Conservation (phyloP, 2,113 vertebrate species). For the Micronycteris hirsuta region DNA sequence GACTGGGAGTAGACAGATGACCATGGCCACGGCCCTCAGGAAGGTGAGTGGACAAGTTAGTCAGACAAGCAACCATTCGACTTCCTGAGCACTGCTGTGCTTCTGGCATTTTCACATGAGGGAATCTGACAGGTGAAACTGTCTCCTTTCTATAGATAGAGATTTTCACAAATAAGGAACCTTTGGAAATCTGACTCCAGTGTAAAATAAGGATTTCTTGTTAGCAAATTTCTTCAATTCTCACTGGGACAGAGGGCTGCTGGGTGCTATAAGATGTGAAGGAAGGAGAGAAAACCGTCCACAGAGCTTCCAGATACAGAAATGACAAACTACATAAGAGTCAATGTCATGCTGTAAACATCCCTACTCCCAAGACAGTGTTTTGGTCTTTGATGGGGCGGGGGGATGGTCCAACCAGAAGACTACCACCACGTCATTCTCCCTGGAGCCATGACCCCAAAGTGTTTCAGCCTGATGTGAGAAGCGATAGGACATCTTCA, state of each 20-base stretch:
- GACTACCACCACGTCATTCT: not conserved
- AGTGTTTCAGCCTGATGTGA: not conserved
- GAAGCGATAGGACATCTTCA: not conserved
- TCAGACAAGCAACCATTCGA: not conserved
- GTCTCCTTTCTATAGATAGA: not conserved
- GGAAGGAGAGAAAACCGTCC: not conserved
- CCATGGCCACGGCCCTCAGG: accelerated
- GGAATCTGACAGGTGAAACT: not conserved
- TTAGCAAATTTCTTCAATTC: not conserved
- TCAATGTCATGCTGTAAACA: not conserved
- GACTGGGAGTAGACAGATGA: not conserved
- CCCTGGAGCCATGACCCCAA: not conserved
- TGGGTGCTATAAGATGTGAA: not conserved
- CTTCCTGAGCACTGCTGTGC: not conserved
- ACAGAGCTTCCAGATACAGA: not conserved
- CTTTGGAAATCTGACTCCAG: not conserved
- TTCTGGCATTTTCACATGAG: not conserved
- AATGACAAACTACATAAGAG: not conserved
- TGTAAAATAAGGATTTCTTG: not conserved
- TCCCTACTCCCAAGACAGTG: not conserved
- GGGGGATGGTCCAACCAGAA: not conserved
- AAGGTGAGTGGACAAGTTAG: not conserved
- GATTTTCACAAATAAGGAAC: not conserved
- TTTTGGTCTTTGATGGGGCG: not conserved
- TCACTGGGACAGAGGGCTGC: not conserved